Percentiles rank a stretch among this genome's conserved stretches.
phyloP scores from a whole-genome alignment of 2,888 invertebrate genomes.

The Dicyrtomina minuta region DNA sequence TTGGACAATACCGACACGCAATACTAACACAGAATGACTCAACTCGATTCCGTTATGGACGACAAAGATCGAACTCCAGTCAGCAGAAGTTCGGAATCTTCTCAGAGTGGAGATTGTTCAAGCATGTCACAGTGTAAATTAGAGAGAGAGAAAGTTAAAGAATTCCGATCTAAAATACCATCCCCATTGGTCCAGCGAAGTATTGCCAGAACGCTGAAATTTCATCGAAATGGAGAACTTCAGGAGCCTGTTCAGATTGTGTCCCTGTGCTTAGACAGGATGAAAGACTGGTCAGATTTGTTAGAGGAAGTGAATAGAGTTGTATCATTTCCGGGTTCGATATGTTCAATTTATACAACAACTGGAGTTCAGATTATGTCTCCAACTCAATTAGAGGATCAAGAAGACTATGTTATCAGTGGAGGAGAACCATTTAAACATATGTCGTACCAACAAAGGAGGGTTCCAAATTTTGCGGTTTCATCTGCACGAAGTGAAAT shows the following conservation, averaged over 20 bases:
- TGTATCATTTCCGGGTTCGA: slow-evolving; percentile 35
- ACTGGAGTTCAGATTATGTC: slow-evolving; percentile 43
- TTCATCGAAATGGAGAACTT: slow-evolving; percentile 47
- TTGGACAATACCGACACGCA: too few relatives aligned
- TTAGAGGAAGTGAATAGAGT: slow-evolving; percentile 40
- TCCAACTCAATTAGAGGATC: slow-evolving; percentile 38
- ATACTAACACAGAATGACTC: slow-evolving; percentile 38
- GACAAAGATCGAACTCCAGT: slow-evolving; percentile 36
- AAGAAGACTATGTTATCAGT: slow-evolving; percentile 45
- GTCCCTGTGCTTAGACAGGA: slow-evolving; percentile 34
- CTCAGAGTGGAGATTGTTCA: slow-evolving; percentile 18
- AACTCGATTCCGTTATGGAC: slow-evolving; percentile 45
- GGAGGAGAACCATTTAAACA: slow-evolving; percentile 42
- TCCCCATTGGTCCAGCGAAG: slow-evolving; percentile 25
- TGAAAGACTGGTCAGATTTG: slow-evolving; percentile 44
- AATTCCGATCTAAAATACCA: slow-evolving; percentile 26
- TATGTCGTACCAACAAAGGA: slow-evolving; percentile 7
- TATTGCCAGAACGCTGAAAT: slow-evolving; percentile 30
- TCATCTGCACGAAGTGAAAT: slow-evolving; percentile 15
- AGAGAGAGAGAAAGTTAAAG: neutral
- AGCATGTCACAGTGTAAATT: slow-evolving; percentile 12
- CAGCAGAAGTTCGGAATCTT: slow-evolving; percentile 18
- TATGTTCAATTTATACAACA: slow-evolving; percentile 46
- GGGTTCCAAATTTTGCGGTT: neutral
- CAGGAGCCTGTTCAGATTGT: slow-evolving; percentile 31